Evolutionary conservation across 2,888 invertebrate species (phyloP), one percentile per base, ranked within the genome.

Genomic region (Drosophila birchii): DNA sequence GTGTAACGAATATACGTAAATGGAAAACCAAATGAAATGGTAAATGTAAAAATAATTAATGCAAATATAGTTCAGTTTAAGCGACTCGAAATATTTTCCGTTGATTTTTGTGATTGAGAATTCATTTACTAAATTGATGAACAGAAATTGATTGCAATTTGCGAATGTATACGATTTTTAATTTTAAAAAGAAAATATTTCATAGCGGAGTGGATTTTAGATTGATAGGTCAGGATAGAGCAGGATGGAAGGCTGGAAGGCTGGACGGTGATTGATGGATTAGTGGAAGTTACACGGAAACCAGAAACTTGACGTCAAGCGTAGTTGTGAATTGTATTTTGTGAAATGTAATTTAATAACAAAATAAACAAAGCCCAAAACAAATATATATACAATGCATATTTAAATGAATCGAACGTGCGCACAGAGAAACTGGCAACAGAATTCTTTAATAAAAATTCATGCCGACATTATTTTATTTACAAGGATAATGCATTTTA

Each of bases 281-380:
- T 74, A 87, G 87, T 78, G 81, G 81, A 87, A 85, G 88, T 81
- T 77, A 75, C 72, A 73, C 68, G 68, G 29, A 63, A 82, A 77
- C 78, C 78, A 80, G 72, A 81, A 86, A 89, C 81, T 88, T 88
- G 86, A 61, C 80, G 88, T 84, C 90, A 90, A 85, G 89, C 81
- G 89, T 91, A 91, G 92, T 91, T 91, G 91, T 91, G 91, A 91
- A 90, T 90, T 91, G 91, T 91, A 90, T 91, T 91, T 91, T 91
- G 91, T 91, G 90, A 91, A 89, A 89, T 87, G 88, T 89, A 83
- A 91, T 90, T 89, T 80, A 82, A 80, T 80, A 80, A 79, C 68
- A 59, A 73, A 79, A 69, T 66, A 56, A 76, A 76, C 75, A 69
- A 78, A 69, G 75, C 61, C 70, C 20, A 81, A 77, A 45, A 68